These are phyloP conservation scores for Tubulanus polymorphus DNA, from an alignment of 2,888 invertebrate species.

Conservation along the genomic window DNA sequence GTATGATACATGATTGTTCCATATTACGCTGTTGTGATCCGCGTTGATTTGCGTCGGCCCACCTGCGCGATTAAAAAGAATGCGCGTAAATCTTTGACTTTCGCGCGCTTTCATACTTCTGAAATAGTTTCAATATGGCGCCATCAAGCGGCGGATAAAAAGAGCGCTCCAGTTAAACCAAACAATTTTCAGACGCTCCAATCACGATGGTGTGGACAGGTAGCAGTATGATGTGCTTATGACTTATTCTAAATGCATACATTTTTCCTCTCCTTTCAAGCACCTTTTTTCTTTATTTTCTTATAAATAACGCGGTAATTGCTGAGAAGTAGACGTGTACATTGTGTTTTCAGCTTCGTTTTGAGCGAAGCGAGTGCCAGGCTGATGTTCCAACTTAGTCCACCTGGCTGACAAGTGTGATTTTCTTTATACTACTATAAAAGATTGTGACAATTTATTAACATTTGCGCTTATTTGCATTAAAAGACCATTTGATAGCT, in stretches of 20 bases:
- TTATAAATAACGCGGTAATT: not conserved
- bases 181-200: too few species aligned
- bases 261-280: not conserved
- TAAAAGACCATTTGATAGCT: slow-evolving; percentile 4
- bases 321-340: not conserved
- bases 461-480: slow-evolving; percentile 4
- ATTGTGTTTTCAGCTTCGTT: not conserved
- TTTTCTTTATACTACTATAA: slow-evolving; percentile 4
- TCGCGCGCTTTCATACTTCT: too few species aligned
- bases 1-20: too few species aligned
- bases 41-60: too few species aligned
- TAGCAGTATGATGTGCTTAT: not conserved
- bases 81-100: too few species aligned
- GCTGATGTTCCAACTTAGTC: not conserved
- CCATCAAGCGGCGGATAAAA: too few species aligned
- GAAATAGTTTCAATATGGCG: too few species aligned
- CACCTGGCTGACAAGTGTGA: slow-evolving; percentile 2
- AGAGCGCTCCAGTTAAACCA: too few species aligned
- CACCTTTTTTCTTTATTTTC: not conserved
- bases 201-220: too few species aligned
- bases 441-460: slow-evolving; percentile 4
- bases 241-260: not conserved
- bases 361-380: not conserved
- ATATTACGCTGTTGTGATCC: too few species aligned
- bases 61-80: too few species aligned